Evolutionary conservation across 2,797 vertebrate genomes (phyloP).

Genomic region (Tadarida brasiliensis): DNA sequence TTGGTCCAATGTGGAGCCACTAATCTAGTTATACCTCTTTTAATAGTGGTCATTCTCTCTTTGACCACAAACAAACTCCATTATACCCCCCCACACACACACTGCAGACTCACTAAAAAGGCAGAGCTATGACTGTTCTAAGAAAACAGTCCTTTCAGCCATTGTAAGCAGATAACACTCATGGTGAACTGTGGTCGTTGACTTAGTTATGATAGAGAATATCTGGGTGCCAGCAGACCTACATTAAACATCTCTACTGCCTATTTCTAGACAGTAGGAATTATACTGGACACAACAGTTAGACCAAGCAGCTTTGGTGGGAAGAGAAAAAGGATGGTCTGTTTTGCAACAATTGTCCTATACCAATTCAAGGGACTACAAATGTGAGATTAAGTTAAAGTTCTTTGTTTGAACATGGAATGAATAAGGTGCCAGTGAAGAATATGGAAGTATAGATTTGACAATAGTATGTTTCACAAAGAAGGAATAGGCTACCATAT

Average conservation of each 20-base stretch:
- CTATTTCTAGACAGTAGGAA: conserved; percentile 52
- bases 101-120: not conserved
- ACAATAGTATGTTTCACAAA: not conserved
- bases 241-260: not conserved
- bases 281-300: conserved; percentile 36
- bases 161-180: conserved; percentile 18
- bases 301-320: not conserved
- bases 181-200: not conserved
- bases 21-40: not conserved
- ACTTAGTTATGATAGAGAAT: conserved; percentile 44
- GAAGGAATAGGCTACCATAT: not conserved
- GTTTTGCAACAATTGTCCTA: not conserved
- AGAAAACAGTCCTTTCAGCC: conserved; percentile 26
- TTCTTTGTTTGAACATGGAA: conserved; percentile 36
- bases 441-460: conserved; percentile 31
- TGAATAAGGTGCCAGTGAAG: not conserved
- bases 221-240: not conserved
- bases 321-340: not conserved
- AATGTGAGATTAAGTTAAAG: conserved; percentile 40
- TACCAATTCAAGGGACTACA: not conserved
- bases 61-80: not conserved
- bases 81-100: not conserved
- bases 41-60: not conserved
- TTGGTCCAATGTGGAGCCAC: not conserved
- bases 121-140: conserved; percentile 1